Conservation (phyloP, 2,113 vertebrate species). For the Sprattus sprattus region DNA sequence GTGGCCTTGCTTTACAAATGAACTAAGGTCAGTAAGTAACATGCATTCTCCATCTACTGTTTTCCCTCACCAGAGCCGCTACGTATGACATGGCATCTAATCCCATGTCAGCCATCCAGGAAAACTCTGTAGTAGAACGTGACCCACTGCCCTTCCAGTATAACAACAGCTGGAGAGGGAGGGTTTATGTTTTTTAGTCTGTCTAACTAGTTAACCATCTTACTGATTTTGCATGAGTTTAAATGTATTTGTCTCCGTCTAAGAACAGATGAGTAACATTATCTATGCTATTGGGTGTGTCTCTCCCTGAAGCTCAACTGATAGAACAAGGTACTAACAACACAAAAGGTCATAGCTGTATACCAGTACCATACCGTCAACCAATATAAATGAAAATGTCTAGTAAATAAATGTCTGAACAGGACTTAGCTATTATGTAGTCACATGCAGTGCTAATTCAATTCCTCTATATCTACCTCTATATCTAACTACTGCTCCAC, state of each 20-base stretch:
- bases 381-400: neutral
- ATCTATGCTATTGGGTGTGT: no score
- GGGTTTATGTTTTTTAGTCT: neutral
- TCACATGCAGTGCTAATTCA: neutral
- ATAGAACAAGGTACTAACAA: neutral
- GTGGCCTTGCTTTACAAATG: neutral
- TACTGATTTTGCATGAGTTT: neutral
- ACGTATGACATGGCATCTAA: conserved; percentile 9
- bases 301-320: neutral
- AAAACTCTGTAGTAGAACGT: neutral
- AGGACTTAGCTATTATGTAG: neutral
- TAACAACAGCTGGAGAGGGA: neutral
- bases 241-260: neutral
- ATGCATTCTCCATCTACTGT: neutral
- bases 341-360: neutral
- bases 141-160: neutral
- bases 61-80: neutral
- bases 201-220: neutral
- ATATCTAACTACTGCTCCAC: neutral
- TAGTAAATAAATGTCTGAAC: neutral
- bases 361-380: neutral
- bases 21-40: neutral
- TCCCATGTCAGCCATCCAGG: neutral
- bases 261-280: neutral
- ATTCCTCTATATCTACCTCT: neutral